Conservation (phyloP, 2,113 vertebrate species). For the Thunnus maccoyii region DNA sequence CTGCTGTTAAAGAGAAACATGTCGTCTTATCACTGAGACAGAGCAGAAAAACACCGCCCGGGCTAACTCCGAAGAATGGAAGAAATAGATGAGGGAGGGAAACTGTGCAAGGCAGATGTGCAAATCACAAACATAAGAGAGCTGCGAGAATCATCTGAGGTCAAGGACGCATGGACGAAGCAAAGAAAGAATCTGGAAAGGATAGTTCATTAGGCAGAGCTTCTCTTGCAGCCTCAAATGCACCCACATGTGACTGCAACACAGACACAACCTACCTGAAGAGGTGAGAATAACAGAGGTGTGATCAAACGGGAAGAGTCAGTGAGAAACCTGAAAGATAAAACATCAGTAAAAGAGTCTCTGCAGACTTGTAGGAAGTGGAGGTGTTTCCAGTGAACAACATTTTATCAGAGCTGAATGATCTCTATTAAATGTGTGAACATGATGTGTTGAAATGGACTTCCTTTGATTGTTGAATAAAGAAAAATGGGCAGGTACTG, state of each 20-base stretch:
- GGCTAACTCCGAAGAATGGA: constrained; percentile 8
- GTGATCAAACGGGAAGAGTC: background rate
- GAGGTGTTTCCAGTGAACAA: background rate
- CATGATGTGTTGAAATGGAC: background rate
- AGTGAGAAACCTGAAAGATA: background rate
- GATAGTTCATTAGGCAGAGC: background rate
- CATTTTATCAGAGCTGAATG: background rate
- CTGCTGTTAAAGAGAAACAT: constrained; percentile 26
- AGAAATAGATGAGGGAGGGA: constrained; percentile 16
- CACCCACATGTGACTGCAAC: background rate
- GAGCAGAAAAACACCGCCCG: background rate
- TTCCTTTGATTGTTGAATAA: background rate
- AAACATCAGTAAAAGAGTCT: too few species aligned
- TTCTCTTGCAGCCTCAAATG: background rate
- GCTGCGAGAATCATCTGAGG: constrained; percentile 47
- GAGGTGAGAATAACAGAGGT: background rate
- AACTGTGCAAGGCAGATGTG: constrained; percentile 60
- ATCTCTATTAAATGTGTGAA: constrained; percentile 21
- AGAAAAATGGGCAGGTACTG: constrained; percentile 3
- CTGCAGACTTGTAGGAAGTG: background rate
- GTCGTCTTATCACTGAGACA: constrained; percentile 13
- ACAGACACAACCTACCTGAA: background rate
- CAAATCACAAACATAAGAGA: constrained; percentile 51
- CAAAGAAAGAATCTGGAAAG: constrained; percentile 1
- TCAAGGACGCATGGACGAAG: constrained; percentile 29